Evolutionary conservation across 2,113 vertebrate genomes (phyloP).

Genomic region (Bagarius yarrelli): DNA sequence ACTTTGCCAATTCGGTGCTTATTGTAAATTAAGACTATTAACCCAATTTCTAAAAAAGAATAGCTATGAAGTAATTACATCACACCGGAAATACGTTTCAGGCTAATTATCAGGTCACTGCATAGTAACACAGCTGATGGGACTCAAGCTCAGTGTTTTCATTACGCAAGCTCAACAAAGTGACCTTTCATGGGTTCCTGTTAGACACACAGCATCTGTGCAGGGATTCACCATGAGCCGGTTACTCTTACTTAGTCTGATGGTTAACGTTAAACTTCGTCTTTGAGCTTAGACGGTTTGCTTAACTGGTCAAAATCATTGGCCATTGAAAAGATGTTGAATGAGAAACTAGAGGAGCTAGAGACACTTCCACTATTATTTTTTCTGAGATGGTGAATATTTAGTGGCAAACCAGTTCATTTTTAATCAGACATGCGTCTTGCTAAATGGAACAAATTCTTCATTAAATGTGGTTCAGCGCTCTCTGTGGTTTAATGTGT

Average conservation of each 20-base stretch:
- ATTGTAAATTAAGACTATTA: neutral
- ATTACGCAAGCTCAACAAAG: constrained; percentile 10
- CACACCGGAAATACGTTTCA: constrained; percentile 1
- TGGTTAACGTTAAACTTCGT: constrained; percentile 21
- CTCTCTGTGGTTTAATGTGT: constrained; percentile 17
- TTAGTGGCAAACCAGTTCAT: constrained; percentile 35
- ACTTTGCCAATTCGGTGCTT: neutral
- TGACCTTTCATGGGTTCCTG: constrained; percentile 35
- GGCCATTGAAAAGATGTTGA: constrained; percentile 35
- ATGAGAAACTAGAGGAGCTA: neutral
- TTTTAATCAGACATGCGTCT: constrained; percentile 47
- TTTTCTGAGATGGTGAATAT: constrained; percentile 36
- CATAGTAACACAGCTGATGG: constrained; percentile 4
- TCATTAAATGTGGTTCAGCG: constrained; percentile 28
- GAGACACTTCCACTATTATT: constrained; percentile 27
- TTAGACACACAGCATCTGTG: constrained; percentile 21
- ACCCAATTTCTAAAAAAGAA: neutral
- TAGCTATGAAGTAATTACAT: neutral
- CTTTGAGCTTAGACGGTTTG: constrained; percentile 42
- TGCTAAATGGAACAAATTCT: constrained; percentile 28
- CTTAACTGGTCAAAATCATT: constrained; percentile 41
- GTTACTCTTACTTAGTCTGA: constrained; percentile 29
- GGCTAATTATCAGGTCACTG: constrained; percentile 22
- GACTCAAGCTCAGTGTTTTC: neutral
- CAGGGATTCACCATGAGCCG: constrained; percentile 12